Conservation (phyloP, 2,113 vertebrate species). For the Rhea americana region DNA sequence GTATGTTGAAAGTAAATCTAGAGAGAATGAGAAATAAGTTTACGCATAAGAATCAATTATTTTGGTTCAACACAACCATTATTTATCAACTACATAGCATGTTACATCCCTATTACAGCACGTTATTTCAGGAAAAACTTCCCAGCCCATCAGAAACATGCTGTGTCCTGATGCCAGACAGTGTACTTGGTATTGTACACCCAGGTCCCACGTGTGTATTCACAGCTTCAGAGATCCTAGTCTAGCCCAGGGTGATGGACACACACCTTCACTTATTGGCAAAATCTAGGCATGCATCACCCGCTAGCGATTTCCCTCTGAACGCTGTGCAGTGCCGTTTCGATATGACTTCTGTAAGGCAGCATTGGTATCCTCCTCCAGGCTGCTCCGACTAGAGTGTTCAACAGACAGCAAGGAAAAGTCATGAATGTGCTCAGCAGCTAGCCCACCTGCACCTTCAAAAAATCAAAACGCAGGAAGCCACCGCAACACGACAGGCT, state of each 20-base stretch:
- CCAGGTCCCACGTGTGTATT: rapidly evolving
- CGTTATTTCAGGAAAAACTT: not conserved
- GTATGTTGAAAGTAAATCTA: not conserved
- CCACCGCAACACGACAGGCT: slow-evolving; percentile 22
- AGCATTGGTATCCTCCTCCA: not conserved
- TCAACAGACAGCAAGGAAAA: slow-evolving; percentile 41
- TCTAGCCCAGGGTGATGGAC: not conserved
- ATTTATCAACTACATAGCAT: not conserved
- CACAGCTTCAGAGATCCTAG: not conserved
- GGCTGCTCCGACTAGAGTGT: slow-evolving; percentile 15
- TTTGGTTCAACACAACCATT: not conserved
- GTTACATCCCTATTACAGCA: not conserved
- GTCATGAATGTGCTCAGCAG: slow-evolving; percentile 1
- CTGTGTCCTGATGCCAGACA: not conserved
- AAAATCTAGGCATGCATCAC: not conserved
- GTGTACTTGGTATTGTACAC: rapidly evolving
- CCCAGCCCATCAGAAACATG: not conserved
- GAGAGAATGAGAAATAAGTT: not conserved
- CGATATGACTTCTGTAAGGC: not conserved
- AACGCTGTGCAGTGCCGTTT: not conserved
- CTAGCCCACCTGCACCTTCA: not conserved
- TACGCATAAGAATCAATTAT: not conserved
- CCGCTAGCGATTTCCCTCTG: not conserved
- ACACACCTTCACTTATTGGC: not conserved
- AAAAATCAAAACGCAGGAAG: slow-evolving; percentile 3